phyloP scores from a whole-genome alignment of 1,140 invertebrate genomes.

The Propsilocerus akamusi region DNA sequence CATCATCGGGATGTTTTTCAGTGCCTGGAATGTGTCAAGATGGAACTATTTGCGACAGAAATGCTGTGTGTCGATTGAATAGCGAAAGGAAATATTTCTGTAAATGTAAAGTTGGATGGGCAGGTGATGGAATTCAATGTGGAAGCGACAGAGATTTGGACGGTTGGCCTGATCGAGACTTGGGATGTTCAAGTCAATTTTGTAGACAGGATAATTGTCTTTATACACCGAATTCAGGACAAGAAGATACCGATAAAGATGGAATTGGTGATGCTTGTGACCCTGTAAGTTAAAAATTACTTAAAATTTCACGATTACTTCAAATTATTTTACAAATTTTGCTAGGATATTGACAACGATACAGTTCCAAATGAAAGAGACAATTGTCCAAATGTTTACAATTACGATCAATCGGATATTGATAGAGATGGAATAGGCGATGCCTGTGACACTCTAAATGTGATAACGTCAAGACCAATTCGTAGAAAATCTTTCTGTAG shows the following conservation, averaged over 20 bases:
- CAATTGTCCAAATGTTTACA: neutral
- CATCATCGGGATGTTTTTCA: neutral
- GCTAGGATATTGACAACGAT: neutral
- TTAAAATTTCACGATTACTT: neutral
- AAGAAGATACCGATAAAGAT: slow-evolving; percentile 17
- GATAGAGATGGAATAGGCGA: neutral
- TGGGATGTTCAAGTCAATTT: slow-evolving; percentile 29
- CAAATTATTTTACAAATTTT: neutral
- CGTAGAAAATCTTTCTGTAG: too few relatives aligned
- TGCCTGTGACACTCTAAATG: neutral
- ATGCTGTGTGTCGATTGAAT: slow-evolving; percentile 44
- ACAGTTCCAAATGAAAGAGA: neutral
- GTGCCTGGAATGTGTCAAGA: slow-evolving; percentile 43
- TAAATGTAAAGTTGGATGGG: slow-evolving; percentile 44
- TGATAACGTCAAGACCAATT: too few relatives aligned
- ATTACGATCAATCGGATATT: neutral
- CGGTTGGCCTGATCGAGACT: slow-evolving; percentile 46
- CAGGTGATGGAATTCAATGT: slow-evolving; percentile 52
- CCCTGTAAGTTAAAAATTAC: neutral
- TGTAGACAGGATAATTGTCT: slow-evolving; percentile 61
- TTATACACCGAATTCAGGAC: slow-evolving; percentile 49
- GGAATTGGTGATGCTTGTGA: slow-evolving; percentile 4
- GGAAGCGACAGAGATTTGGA: slow-evolving; percentile 54
- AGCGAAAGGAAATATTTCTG: slow-evolving; percentile 18
- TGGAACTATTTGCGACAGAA: slow-evolving; percentile 46